Conservation (phyloP, 2,113 vertebrate genomes). For the Burhinus oedicnemus region DNA sequence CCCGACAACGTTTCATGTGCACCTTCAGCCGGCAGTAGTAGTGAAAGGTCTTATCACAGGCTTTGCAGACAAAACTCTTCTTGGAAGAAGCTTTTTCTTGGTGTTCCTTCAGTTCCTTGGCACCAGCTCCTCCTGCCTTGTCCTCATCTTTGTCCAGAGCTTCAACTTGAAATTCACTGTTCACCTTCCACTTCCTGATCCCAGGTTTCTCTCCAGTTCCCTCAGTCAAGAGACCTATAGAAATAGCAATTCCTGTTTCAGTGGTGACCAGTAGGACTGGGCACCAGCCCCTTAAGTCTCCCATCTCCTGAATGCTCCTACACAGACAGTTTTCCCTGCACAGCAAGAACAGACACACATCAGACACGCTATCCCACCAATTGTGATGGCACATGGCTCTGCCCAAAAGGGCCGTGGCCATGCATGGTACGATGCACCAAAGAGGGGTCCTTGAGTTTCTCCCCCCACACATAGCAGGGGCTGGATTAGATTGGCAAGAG, state of each 20-base stretch:
- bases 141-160: slow-evolving; percentile 33
- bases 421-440: neutral
- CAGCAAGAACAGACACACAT: neutral
- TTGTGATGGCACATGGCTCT: neutral
- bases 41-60: slow-evolving; percentile 83
- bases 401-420: neutral
- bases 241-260: neutral
- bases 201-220: neutral
- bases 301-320: neutral
- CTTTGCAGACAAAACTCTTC: slow-evolving; percentile 79
- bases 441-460: neutral
- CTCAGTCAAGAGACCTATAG: slow-evolving; percentile 58
- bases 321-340: neutral
- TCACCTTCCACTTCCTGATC: slow-evolving; percentile 44
- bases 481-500: neutral
- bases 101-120: neutral
- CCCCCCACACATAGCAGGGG: neutral
- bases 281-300: neutral
- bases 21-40: slow-evolving; percentile 85
- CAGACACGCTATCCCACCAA: neutral
- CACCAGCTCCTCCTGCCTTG: neutral
- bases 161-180: slow-evolving; percentile 32
- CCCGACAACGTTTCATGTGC: slow-evolving; percentile 80
- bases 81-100: slow-evolving; percentile 52
- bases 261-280: neutral